Conservation (phyloP, 2,888 invertebrate species). For the Caenorhabditis auriculariae region DNA sequence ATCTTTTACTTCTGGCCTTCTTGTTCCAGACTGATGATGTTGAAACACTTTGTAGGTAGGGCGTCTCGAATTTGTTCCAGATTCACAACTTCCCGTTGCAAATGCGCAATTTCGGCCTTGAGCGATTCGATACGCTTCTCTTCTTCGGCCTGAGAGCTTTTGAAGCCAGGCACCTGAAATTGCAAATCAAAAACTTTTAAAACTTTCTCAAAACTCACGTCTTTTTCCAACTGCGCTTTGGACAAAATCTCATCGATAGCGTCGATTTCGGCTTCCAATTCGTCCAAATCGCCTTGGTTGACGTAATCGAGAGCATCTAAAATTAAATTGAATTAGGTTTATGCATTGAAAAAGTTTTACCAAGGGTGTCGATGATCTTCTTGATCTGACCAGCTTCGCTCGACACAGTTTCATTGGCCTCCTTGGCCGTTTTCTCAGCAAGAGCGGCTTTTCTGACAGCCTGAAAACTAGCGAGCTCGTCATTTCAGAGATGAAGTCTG, state of each 20-base stretch:
- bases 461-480: not conserved
- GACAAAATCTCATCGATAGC: conserved; percentile 40
- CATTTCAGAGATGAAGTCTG: not conserved
- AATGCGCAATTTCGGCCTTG: conserved; percentile 29
- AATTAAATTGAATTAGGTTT: conserved; percentile 9
- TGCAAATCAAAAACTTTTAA: not conserved
- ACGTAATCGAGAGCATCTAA: conserved; percentile 62
- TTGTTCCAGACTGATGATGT: conserved; percentile 64
- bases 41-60: conserved; percentile 79
- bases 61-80: conserved; percentile 79
- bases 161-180: conserved; percentile 23
- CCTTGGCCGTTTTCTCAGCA: conserved; percentile 44
- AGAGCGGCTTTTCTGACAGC: conserved; percentile 45
- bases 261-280: conserved; percentile 63
- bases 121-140: conserved; percentile 22
- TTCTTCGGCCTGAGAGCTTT: conserved; percentile 28
- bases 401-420: conserved; percentile 38
- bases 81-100: conserved; percentile 68
- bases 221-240: conserved; percentile 35
- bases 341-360: conserved; percentile 7
- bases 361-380: conserved; percentile 39
- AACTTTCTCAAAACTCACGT: conserved; percentile 11
- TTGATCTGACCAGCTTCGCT: conserved; percentile 41
- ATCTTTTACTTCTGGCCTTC: conserved; percentile 53
- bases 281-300: conserved; percentile 63